Base-by-base conservation (phyloP, 2,113 vertebrate species). In the Microcebus griseorufus region DNA sequence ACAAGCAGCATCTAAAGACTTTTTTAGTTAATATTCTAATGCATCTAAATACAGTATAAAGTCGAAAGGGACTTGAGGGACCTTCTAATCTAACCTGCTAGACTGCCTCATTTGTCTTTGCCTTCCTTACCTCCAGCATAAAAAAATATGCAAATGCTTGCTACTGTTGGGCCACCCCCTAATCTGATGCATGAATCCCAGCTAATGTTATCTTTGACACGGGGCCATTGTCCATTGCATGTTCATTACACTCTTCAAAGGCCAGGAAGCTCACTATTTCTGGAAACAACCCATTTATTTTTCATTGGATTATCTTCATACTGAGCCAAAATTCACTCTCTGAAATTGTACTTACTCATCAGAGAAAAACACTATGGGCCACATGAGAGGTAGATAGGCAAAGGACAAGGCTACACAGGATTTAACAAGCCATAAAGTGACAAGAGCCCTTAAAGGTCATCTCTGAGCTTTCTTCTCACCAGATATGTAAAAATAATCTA, bases 131-230 rank as follows among this genome's bases (percentile, higher is more conserved):
- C 6, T 73, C 14, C 51, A 48, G 39, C 10, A 58, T 94, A 62
- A 65, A 90, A 90, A 96, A 93, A 72, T 32, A 88, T 10, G 62
- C n/a, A 64, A 62, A 90, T 20, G 16, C 72, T 93, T 89, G 25
- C n/a, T 53, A 3, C 75, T 48, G 2, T 32, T 55, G 64, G 60
- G 6, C 42, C 60, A 67, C 11, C 10, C 37, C n/a, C 32, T 64
- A 51, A n/a, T 53, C 9, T 55, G 89, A 53, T 42, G 5, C n/a
- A 13, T 53, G 42, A 75, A 55, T 81, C 85, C 23, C 72, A 34
- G 58, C 34, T 72, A 55, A 88, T 7, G 2, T 42, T 39, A 42
- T 69, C 65, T 79, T 58, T 67, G 20, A 88, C 20, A 42, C 32
- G 4, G 32, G 14, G 20, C n/a, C 45, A 22, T 16, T 90, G 45